Base-by-base conservation (phyloP, 1,140 invertebrate genomes). In the Papilio glaucus region DNA sequence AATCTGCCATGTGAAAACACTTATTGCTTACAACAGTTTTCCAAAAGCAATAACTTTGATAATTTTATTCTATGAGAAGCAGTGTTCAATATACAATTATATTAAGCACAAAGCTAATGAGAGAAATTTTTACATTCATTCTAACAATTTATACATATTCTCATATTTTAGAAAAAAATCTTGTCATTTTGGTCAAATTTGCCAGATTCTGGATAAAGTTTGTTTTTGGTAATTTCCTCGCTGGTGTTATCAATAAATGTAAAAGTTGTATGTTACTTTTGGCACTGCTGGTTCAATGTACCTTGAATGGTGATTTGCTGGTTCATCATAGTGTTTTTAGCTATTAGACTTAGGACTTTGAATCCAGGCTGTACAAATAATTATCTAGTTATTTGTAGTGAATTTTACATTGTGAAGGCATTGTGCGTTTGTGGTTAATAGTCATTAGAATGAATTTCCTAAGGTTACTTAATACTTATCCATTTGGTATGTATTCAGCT, bases 341-440 rank as follows among this genome's bases (percentile, higher is more conserved):
- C 88, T 89, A 85, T 85, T 91, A 91, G 89, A 85, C 78, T 82
- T 92, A 92, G 90, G 82, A 88, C 75, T 90, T 90, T 88, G 80
- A 91, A 90, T 90, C 76, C 86, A 83, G 85, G 86, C 89, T 91
- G 88, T 91, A 92, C 85, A 92, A 90, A 91, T 87, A 85, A 84
- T 84, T 85, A 88, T 86, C 77, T 89, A 91, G 87, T 90, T 88
- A 90, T 87, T 90, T 85, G 89, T 92, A 92, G 89, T 90, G 84
- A 86, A 90, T 86, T 90, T 90, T 87, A 90, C 86, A 88, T 91
- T 85, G 84, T 88, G 85, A 76, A 84, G 75, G 78, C 79, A 88
- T 88, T 84, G 82, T 89, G 85, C 75, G 78, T 89, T 82, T 85
- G 84, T 89, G 84, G 84, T 88, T 73, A 65, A 87, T 89, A 89